Percentiles rank a stretch among this genome's conserved stretches.
Conservation (phyloP, 2,113 vertebrate genomes). For the Callaeas wilsoni region DNA sequence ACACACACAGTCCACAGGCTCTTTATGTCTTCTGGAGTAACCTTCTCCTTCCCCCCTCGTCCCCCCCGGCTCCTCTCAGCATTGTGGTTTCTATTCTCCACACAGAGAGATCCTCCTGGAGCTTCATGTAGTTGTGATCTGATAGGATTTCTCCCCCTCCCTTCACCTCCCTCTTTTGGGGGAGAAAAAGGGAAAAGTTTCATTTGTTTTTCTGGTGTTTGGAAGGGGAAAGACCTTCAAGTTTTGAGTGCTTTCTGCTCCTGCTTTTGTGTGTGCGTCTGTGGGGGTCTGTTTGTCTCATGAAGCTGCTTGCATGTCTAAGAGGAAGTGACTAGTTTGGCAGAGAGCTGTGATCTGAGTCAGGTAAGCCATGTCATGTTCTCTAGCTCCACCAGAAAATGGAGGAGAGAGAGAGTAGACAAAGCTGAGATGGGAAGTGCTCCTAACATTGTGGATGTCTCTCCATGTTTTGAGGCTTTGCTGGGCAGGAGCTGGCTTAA, state of each 20-base stretch:
- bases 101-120: constrained; percentile 57
- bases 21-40: constrained; percentile 75
- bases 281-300: constrained; percentile 74
- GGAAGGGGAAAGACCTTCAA: constrained; percentile 72
- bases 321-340: constrained; percentile 81
- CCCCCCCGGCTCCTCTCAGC: constrained; percentile 21
- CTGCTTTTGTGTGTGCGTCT: constrained; percentile 58
- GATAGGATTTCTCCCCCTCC: constrained; percentile 22
- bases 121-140: constrained; percentile 57
- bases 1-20: constrained; percentile 70
- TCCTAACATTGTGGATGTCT: constrained; percentile 74
- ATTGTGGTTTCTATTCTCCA: constrained; percentile 68
- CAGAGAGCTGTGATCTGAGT: constrained; percentile 86
- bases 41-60: constrained; percentile 46
- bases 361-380: constrained; percentile 88
- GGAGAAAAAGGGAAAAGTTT: constrained; percentile 67
- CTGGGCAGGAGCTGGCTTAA: constrained; percentile 71
- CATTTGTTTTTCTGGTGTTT: constrained; percentile 71
- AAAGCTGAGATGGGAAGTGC: constrained; percentile 82
- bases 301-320: constrained; percentile 75
- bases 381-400: constrained; percentile 97
- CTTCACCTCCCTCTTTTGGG: background rate
- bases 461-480: constrained; percentile 76
- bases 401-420: constrained; percentile 87
- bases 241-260: constrained; percentile 67